Evolutionary conservation across 1,140 invertebrate genomes (phyloP), one percentile per base, ranked within the genome.

Genomic region (Conus betulinus): DNA sequence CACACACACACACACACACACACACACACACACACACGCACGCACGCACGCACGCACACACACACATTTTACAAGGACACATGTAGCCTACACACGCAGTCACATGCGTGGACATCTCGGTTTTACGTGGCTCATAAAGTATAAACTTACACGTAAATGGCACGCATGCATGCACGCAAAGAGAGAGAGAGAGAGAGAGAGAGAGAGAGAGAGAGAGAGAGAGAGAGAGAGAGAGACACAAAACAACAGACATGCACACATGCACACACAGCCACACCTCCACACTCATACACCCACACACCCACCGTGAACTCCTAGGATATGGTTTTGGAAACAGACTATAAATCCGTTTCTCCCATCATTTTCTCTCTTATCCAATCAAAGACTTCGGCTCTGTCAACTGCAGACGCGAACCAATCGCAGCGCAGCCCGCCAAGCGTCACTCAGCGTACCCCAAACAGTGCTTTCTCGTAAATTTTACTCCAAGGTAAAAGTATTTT

Each of bases 381-480:
- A 84, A 52, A 71, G 20, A 51, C 51, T 53, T 79, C 20, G 60
- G 23, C 81, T 82, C 17, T 71, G 51, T 71, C 13, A 83, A 39
- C 51, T 53, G 5, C 82, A 60, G 63, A 10, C 53, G 63, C 15
- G 15, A 76, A 85, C 88, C 88, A 89, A 89, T 89, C 84, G 60
- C 57, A 87, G 53, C 74, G 51, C 78, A 89, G 88, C 88, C 88
- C 88, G 88, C 88, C 88, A 89, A 89, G 84, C 88, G 88, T 89
- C 84, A 67, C 76, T 60, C 81, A 27, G 85, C 71, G 85, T 87
- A 67, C 51, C 51, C 23, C 17, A 78, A 23, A 53, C 53, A 51
- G 39, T 55, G 23, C 67, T 20, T 87, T 67, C 20, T 79, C 23
- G 53, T 87, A 57, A 76, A 55, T 57, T 51, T 52, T 79, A 53